A percentile compares a stretch with the other conserved stretches of the same genome.
These are phyloP conservation scores for Epizoanthus scotinus DNA, from an alignment of 92 coral and sea anemone genomes.

Conservation along the genomic window DNA sequence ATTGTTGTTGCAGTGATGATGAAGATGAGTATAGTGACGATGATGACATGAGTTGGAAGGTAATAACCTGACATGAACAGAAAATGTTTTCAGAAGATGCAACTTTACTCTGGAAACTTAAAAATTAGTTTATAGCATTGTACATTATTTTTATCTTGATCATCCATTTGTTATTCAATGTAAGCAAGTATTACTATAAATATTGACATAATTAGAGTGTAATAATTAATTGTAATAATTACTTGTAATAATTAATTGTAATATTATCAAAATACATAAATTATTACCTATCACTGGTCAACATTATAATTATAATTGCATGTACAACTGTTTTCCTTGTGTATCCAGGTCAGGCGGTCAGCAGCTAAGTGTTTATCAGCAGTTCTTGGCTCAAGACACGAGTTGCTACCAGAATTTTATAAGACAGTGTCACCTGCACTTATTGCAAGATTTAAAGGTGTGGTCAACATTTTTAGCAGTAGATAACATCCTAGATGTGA, in stretches of 20 bases:
- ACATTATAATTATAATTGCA: neutral
- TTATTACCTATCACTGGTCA: no score
- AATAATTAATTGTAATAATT: no score
- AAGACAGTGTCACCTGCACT: constrained; percentile 96
- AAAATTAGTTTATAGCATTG: no score
- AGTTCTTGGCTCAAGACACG: constrained; percentile 93
- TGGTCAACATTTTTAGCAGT: neutral
- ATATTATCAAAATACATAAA: no score
- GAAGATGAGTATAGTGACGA: constrained; percentile 99
- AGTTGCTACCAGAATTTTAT: constrained; percentile 88
- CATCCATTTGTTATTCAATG: neutral
- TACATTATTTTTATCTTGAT: no score
- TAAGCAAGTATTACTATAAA: neutral
- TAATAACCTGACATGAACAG: neutral
- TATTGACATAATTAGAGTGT: no score
- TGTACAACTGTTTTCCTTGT: neutral
- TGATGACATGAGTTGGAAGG: constrained; percentile 92
- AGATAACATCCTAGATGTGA: no score
- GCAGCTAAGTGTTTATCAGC: constrained; percentile 99
- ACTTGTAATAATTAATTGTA: no score
- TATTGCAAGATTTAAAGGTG: constrained; percentile 96
- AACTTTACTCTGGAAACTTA: no score
- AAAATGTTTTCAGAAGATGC: no score
- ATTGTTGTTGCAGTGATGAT: constrained; percentile 66
- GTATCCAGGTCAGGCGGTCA: constrained; percentile 91